Evolutionary conservation across 2,888 invertebrate species (phyloP).

Genomic region (Eremobia ochroleuca): DNA sequence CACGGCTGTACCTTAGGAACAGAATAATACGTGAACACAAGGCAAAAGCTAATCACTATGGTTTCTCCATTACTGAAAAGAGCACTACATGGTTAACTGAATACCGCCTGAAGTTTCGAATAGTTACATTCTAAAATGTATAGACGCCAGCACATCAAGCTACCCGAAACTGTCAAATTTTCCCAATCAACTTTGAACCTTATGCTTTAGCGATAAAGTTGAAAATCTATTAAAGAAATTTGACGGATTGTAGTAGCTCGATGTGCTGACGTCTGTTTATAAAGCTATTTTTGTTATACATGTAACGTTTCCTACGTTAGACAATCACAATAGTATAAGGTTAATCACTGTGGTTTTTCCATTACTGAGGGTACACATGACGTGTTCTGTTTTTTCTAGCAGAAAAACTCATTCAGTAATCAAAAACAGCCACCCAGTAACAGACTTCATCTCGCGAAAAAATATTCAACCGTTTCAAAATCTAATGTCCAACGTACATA

Average conservation of each 20-base stretch:
- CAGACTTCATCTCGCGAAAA: conserved; percentile 31
- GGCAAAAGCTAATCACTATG: background rate
- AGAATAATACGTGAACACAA: background rate
- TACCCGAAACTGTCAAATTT: no score
- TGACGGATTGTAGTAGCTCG: no score
- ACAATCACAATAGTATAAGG: background rate
- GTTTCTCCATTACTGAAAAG: background rate
- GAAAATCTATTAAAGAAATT: no score
- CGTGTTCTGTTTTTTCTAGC: background rate
- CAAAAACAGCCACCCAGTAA: background rate
- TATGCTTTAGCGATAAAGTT: no score
- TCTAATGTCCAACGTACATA: conserved; percentile 77
- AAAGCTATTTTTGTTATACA: background rate
- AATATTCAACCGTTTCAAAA: conserved; percentile 56
- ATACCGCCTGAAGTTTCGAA: background rate
- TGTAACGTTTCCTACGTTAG: background rate
- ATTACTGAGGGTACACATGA: background rate
- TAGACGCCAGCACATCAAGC: no score
- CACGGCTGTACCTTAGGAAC: no score
- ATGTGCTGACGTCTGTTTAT: no score
- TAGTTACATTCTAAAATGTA: background rate
- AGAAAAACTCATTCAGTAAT: background rate
- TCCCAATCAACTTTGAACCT: no score
- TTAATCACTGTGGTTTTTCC: background rate
- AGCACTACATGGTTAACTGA: background rate